phyloP scores from a whole-genome alignment of 2,888 invertebrate species.

The Drosophila ustulata region DNA sequence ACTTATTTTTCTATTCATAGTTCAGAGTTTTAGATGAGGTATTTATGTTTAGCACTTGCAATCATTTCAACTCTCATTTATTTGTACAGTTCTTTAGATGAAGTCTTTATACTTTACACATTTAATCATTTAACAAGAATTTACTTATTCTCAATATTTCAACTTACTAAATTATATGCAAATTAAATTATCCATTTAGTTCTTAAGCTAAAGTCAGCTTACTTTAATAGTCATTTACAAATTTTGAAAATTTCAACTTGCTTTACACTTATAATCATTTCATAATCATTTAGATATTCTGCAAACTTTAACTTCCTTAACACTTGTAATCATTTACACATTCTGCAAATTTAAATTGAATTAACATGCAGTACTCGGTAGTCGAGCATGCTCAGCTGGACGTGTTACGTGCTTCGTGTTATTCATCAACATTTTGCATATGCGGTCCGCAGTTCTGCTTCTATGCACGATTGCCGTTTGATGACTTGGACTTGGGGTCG shows the following conservation, averaged over 20 bases:
- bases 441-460: slow-evolving; percentile 12
- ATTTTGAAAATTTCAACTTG: background rate
- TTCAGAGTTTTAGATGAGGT: too few relatives aligned
- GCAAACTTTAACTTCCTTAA: too few relatives aligned
- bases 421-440: slow-evolving; percentile 20
- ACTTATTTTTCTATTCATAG: background rate
- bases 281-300: too few relatives aligned
- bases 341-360: background rate
- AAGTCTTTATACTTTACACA: too few relatives aligned
- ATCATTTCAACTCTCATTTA: too few relatives aligned
- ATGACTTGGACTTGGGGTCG: slow-evolving; percentile 24
- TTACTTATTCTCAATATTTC: background rate
- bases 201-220: background rate
- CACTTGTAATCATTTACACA: background rate
- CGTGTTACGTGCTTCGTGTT: slow-evolving; percentile 4
- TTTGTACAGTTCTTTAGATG: too few relatives aligned
- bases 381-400: background rate
- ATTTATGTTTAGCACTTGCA: too few relatives aligned
- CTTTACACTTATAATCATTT: too few relatives aligned
- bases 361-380: background rate
- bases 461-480: slow-evolving; percentile 29
- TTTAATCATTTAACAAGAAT: too few relatives aligned
- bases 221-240: background rate
- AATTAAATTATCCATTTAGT: too few relatives aligned
- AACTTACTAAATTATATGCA: too few relatives aligned